phyloP scores from a whole-genome alignment of 2,888 invertebrate species.

The Drosophila silvestris region DNA sequence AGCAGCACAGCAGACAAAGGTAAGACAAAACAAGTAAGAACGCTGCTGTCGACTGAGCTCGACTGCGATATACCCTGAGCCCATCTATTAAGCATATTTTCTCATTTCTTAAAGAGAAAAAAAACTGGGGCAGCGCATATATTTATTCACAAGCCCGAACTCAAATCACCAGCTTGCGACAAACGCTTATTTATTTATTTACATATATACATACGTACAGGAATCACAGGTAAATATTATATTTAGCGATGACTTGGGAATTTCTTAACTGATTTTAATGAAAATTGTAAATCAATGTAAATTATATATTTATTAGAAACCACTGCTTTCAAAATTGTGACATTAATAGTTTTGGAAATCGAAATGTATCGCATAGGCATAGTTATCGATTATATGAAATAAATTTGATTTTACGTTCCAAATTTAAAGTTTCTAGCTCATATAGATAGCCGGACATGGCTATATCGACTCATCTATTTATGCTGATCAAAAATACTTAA shows the following conservation, averaged over 20 bases:
- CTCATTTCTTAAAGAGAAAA: not conserved
- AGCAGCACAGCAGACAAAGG: constrained; percentile 38
- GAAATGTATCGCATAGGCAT: not conserved
- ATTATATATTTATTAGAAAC: too few relatives aligned
- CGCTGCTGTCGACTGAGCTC: not conserved
- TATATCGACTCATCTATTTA: too few relatives aligned
- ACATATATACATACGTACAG: not conserved
- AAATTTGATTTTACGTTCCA: not conserved
- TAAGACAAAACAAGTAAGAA: constrained; percentile 20
- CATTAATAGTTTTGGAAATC: not conserved
- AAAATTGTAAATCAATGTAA: not conserved
- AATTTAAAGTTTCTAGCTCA: not conserved
- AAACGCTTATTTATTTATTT: not conserved
- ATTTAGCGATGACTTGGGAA: not conserved
- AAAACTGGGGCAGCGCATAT: not conserved
- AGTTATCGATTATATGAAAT: not conserved
- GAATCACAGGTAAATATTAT: not conserved
- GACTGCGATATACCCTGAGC: not conserved
- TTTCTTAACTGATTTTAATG: not conserved
- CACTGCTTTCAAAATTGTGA: too few relatives aligned
- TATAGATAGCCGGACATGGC: not conserved
- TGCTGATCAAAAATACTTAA: not conserved
- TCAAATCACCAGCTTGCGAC: not conserved
- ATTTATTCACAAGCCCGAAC: not conserved
- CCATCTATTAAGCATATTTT: not conserved